phyloP scores from a whole-genome alignment of 2,797 vertebrate species.

The Notoglanidium macrostoma region DNA sequence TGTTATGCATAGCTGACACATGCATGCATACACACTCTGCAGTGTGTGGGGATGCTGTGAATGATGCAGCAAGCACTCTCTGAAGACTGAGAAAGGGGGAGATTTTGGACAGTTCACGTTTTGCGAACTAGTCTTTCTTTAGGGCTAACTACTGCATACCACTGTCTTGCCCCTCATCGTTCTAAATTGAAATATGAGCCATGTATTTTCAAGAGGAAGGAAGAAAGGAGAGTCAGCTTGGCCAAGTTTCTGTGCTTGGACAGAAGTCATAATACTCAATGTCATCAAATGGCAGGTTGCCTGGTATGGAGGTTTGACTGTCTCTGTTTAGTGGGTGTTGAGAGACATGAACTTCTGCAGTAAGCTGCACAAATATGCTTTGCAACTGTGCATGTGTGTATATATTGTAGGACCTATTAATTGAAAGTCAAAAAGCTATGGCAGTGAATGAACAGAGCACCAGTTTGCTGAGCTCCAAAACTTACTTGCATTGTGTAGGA shows the following conservation, averaged over 20 bases:
- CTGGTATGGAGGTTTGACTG: background rate
- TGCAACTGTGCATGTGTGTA: background rate
- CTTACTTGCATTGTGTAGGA: constrained; percentile 20
- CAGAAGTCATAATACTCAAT: background rate
- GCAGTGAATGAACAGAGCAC: background rate
- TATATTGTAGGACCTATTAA: background rate
- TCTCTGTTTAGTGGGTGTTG: background rate
- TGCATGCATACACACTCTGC: background rate
- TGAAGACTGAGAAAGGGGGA: background rate
- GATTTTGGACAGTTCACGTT: constrained; percentile 15
- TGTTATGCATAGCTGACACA: constrained; percentile 27
- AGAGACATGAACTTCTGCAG: background rate
- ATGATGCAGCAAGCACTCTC: constrained; percentile 5
- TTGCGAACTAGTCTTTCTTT: constrained; percentile 20
- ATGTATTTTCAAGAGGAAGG: background rate
- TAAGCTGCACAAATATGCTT: background rate
- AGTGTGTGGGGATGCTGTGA: constrained; percentile 9
- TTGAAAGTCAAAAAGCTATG: background rate
- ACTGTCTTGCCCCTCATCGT: background rate
- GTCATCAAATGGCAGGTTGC: background rate
- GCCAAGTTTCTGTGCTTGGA: background rate
- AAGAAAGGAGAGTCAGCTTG: background rate
- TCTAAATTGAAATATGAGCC: constrained; percentile 25
- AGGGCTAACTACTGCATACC: constrained; percentile 14
- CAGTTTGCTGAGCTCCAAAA: constrained; percentile 41